Base-by-base conservation (phyloP, 1,140 invertebrate genomes). In the Drosophila saltans region DNA sequence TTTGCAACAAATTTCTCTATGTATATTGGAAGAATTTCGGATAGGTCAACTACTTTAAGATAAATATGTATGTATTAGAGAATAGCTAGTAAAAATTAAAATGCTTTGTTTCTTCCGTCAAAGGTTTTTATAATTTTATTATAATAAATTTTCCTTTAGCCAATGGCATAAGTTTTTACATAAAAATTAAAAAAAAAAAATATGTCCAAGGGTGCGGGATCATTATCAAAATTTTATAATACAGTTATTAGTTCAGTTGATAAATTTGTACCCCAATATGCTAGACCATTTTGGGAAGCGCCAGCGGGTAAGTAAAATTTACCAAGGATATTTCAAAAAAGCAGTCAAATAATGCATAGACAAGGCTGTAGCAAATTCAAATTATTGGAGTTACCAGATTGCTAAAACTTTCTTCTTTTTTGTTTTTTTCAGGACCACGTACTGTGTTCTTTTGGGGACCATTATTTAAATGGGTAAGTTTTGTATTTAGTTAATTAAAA, bases 401-500 rank as follows among this genome's bases (percentile, higher is more conserved):
- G 33, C 4, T 30, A 36, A 36, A 36, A 6, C 6, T 36, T 4
- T 36, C 3, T 6, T 6, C 33, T 11, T 30, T 41, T 11, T 30
- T 41, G 10, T 10, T 6, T 48, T 10, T 28, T 66, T 1, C 33
- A 85, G 81, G 83, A 3, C 83, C 83, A 0, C 72, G 62, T 10
- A 88, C 80, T 0, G 80, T 88, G 3, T 88, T 88, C 56, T 88
- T 88, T 26, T 88, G 83, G 83, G 84, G 60, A 0, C 84, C 83
- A 0, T 1, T 78, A 0, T 78, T 76, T 6, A 88, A 88, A 45
- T 88, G 83, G 84, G 83, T 83, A 48, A 70, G 70, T 64, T 16
- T 16, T 16, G 16, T 16, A 16, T 16, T 16, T 16, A 16, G 16
- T 16, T 16, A 16, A 16, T 16, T 16, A 16, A 16, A 16, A 16